Evolutionary conservation across 1,140 invertebrate genomes (phyloP), one percentile per base, ranked within the genome.

Genomic region (Cyclina sinensis): DNA sequence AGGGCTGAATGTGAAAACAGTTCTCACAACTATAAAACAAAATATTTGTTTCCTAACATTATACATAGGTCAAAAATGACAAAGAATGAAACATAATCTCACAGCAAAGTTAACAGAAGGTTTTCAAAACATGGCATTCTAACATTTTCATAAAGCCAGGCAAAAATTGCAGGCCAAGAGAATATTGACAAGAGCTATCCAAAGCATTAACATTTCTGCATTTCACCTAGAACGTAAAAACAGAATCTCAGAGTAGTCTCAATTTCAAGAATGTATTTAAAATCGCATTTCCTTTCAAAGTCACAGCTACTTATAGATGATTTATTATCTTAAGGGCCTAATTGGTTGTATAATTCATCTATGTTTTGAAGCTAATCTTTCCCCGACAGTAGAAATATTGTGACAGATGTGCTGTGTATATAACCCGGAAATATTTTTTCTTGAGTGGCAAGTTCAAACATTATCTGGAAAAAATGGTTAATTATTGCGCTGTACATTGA

Each of bases 351-450:
- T 70, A 70, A 35, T 70, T 70, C 16, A 35, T 70, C 9, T 39
- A 27, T 70, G 65, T 70, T 70, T 35, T 70, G 65, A 70, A 37
- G 32, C n/a, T 70, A 16, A 39, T 30, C 27, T 37, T 4, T 62
- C 37, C 24, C 35, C 14, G 65, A 70, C 32, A 70, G 65, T 1
- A 14, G 30, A 70, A 70, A 70, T 70, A 70, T 70, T 70, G 65
- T 70, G 65, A 70, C 65, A 70, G 35, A 35, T 70, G 65, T 37
- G 35, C 2, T 5, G 18, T 9, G 14, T 39, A 11, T 14, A n/a
- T 39, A 37, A 70, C 65, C 21, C 35, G 4, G 27, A 3, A 30
- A 14, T 37, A 37, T 30, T 70, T 70, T 70, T 21, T 39, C 35
- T 37, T 35, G 2, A 9, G 11, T 70, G 65, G 24, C 9, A 27